Evolutionary conservation across 1,140 invertebrate species (phyloP).

Genomic region (Archivesica marissinica): DNA sequence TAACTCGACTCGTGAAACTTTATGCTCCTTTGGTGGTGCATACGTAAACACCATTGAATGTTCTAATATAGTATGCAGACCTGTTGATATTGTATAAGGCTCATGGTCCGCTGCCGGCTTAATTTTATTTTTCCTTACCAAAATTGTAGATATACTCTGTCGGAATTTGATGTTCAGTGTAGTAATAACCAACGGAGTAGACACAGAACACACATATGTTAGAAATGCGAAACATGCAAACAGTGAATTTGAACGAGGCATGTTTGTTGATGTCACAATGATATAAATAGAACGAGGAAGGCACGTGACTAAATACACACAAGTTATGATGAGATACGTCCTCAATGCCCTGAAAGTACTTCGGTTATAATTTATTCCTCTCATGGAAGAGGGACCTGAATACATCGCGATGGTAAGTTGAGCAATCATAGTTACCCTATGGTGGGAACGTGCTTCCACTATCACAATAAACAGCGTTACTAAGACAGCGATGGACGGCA

Average conservation of each 20-base stretch:
- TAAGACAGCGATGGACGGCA: slow-evolving; percentile 19
- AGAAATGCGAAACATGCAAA: slow-evolving; percentile 9
- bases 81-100: slow-evolving; percentile 48
- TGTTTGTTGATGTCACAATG: not conserved
- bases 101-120: slow-evolving; percentile 2
- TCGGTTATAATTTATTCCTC: slow-evolving; percentile 28
- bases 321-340: slow-evolving; percentile 31
- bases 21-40: not conserved
- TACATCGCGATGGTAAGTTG: slow-evolving; percentile 51
- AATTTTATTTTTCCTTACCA: slow-evolving; percentile 12
- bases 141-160: slow-evolving; percentile 26
- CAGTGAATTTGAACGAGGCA: not conserved
- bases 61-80: slow-evolving; percentile 51
- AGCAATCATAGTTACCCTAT: slow-evolving; percentile 40
- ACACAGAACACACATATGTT: slow-evolving; percentile 31
- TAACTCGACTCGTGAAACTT: not conserved
- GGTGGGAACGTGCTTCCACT: slow-evolving; percentile 36
- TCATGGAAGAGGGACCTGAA: slow-evolving; percentile 2
- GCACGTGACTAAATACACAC: slow-evolving; percentile 40
- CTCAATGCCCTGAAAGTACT: slow-evolving; percentile 52
- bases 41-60: slow-evolving; percentile 31
- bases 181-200: slow-evolving; percentile 32
- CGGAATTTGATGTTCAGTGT: slow-evolving; percentile 51
- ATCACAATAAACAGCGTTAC: slow-evolving; percentile 21
- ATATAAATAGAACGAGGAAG: slow-evolving; percentile 32